Percentiles rank a stretch among this genome's conserved stretches.
Conservation (phyloP, 2,797 vertebrate species). For the Cynodonichthys magdalenae region DNA sequence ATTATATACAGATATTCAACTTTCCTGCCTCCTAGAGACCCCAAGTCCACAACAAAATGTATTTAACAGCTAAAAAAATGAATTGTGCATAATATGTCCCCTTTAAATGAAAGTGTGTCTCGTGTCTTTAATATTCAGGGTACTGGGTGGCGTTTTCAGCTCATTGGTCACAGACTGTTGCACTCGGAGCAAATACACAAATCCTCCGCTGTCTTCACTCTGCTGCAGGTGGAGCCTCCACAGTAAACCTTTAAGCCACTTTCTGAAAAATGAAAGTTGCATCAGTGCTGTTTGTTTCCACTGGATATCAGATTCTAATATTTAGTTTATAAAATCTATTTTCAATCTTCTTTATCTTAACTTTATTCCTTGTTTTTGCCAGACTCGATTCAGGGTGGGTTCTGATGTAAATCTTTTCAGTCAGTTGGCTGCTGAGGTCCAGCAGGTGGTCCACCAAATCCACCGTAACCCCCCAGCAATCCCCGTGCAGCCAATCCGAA, state of each 20-base stretch:
- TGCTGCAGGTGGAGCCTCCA: no score
- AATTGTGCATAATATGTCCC: no score
- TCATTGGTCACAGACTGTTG: slow-evolving; percentile 6
- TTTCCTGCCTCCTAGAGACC: no score
- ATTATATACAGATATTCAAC: no score
- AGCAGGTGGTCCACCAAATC: slow-evolving; percentile 98
- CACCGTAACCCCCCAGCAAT: slow-evolving; percentile 89
- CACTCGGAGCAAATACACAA: slow-evolving; percentile 5
- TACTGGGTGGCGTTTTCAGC: slow-evolving; percentile 13
- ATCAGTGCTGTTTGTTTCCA: no score
- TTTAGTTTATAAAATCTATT: neutral
- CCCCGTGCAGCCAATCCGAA: slow-evolving; percentile 77
- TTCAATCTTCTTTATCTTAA: neutral
- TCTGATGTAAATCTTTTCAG: slow-evolving; percentile 98
- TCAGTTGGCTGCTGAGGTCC: slow-evolving; percentile 95
- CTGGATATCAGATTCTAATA: neutral
- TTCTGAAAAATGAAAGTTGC: no score
- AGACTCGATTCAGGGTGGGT: slow-evolving; percentile 85
- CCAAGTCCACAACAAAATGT: no score
- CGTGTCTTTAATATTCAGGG: neutral
- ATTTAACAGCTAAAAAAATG: no score
- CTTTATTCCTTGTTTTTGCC: slow-evolving; percentile 16
- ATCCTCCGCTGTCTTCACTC: slow-evolving; percentile 49
- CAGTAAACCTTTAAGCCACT: no score
- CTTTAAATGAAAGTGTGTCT: no score